Evolutionary conservation across 2,797 vertebrate genomes (phyloP), one percentile per base, ranked within the genome.

Genomic region (Lutjanus argentimaculatus): DNA sequence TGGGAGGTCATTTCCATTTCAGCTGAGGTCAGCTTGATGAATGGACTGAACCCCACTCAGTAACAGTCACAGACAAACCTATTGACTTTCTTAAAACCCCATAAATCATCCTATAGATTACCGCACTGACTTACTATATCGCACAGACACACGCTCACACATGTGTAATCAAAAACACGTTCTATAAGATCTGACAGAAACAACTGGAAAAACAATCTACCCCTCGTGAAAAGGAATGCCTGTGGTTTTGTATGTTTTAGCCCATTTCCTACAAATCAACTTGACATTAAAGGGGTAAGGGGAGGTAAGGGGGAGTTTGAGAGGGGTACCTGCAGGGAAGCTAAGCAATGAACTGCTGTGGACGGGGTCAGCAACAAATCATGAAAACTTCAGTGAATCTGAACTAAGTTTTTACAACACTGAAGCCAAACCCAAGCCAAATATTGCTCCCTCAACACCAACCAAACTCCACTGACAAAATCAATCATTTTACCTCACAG

Each of bases 21-120:
- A 77, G 56, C 72, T 83, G 78, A 83, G 85, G 84, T 92, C 84
- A 83, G 72, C 78, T 69, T 90, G 88, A 91, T 90, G 80, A 91
- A 93, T 90, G 65, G 62, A 90, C 85, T 76, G 22, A 86, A 52
- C 61, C 72, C 21, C 53, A 58, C 51, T 90, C 21, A 73, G 74
- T 85, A 88, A 85, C 77, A 86, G 83, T 69, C 82, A 77, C 82
- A 84, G 79, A 82, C 69, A 82, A 88, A 88, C 83, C 73, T 80
- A 88, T 79, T 75, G 83, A 84, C 88, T 87, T 70, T 64, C 67
- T 87, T 81, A 84, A 89, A 88, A 85, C 66, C 80, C 69, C 74
- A 85, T 88, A 80, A 83, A 91, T 89, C 88, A 80, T 84, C 36
- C 65, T 77, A 83, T 81, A 66, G 85, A 88, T 89, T 78, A 84